Evolutionary conservation across 2,888 invertebrate genomes (phyloP).

Genomic region (Aporophyla nigra): DNA sequence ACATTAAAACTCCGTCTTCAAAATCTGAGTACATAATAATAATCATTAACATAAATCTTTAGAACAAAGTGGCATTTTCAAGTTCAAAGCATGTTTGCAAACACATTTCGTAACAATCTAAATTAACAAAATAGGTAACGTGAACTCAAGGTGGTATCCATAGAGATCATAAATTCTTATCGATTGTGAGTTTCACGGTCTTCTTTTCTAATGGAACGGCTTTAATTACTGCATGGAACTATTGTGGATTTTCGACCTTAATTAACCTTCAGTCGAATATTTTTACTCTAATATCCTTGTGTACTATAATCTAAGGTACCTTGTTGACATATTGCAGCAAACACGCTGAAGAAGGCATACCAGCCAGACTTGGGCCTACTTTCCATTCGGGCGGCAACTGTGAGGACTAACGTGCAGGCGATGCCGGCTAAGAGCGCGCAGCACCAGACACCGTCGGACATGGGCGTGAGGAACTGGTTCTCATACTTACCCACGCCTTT

Average conservation of each 20-base stretch:
- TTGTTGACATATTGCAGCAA: slow-evolving; percentile 85
- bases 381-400: slow-evolving; percentile 79
- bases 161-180: slow-evolving; percentile 5
- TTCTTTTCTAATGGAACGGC: slow-evolving; percentile 4
- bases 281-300: background rate
- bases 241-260: background rate
- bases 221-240: slow-evolving; percentile 10
- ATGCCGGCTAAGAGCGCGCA: slow-evolving; percentile 74
- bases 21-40: slow-evolving; percentile 76
- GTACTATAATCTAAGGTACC: slow-evolving; percentile 67
- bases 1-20: slow-evolving; percentile 79
- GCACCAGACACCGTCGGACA: slow-evolving; percentile 86
- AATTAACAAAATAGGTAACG: background rate
- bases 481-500: slow-evolving; percentile 84
- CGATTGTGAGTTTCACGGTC: background rate
- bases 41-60: slow-evolving; percentile 21
- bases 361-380: slow-evolving; percentile 72
- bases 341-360: slow-evolving; percentile 82
- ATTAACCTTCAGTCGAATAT: background rate
- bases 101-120: background rate
- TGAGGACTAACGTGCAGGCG: slow-evolving; percentile 80
- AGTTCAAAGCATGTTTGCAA: slow-evolving; percentile 26
- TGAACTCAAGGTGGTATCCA: slow-evolving; percentile 9
- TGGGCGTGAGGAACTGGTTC: slow-evolving; percentile 87
- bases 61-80: slow-evolving; percentile 11